Evolutionary conservation across 1,140 invertebrate species (phyloP).

Genomic region (Saccostrea echinata): DNA sequence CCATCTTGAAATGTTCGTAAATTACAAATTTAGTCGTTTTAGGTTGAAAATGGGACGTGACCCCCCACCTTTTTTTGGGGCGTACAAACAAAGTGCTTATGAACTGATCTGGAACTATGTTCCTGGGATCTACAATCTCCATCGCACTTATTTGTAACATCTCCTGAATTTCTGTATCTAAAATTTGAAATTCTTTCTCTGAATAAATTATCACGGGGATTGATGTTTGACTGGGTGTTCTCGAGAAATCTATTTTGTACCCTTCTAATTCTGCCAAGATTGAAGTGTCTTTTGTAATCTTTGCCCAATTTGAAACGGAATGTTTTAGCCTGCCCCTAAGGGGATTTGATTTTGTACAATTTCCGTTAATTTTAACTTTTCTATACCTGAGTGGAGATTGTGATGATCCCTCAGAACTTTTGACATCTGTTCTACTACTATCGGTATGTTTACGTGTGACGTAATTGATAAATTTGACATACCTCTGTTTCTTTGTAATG

Average conservation of each 20-base stretch:
- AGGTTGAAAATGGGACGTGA: constrained; percentile 3
- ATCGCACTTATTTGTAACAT: background rate
- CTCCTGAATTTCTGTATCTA: constrained; percentile 19
- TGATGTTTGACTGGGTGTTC: background rate
- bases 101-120: constrained; percentile 4
- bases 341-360: constrained; percentile 12
- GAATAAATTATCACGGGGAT: background rate
- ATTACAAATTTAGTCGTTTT: constrained; percentile 29
- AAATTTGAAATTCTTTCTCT: constrained; percentile 6
- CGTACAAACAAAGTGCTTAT: background rate
- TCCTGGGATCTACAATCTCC: background rate
- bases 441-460: background rate
- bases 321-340: background rate
- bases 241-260: constrained; percentile 31
- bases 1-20: constrained; percentile 46
- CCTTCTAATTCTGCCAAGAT: background rate
- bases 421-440: constrained; percentile 25
- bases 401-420: constrained; percentile 2
- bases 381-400: too few species aligned
- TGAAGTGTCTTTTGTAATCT: background rate
- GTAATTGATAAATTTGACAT: background rate
- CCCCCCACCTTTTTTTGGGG: constrained; percentile 45
- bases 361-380: background rate
- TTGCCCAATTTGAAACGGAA: background rate
- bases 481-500: constrained; percentile 6